phyloP scores from a whole-genome alignment of 1,140 invertebrate species.

The Callitettix versicolor region DNA sequence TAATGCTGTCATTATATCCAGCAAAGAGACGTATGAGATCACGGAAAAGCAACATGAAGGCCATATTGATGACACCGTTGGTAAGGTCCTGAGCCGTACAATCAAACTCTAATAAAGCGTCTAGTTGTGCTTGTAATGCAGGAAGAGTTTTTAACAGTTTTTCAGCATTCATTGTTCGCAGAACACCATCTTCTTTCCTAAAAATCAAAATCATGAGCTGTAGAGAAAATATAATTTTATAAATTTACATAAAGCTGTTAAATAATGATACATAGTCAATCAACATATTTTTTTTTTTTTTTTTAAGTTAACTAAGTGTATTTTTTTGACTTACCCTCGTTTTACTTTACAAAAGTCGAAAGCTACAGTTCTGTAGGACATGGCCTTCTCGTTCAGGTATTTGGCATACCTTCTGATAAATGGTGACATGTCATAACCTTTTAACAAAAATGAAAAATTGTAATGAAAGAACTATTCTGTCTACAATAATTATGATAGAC shows the following conservation, averaged over 20 bases:
- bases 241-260: background rate
- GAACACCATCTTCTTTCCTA: constrained; percentile 91
- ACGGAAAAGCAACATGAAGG: constrained; percentile 95
- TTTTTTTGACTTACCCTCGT: constrained; percentile 68
- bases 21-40: constrained; percentile 98
- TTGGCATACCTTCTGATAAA: constrained; percentile 97
- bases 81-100: constrained; percentile 92
- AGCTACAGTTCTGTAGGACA: constrained; percentile 94
- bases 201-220: constrained; percentile 15
- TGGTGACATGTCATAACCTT: constrained; percentile 99
- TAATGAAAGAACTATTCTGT: background rate
- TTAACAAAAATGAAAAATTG: constrained; percentile 27
- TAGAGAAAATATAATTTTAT: background rate
- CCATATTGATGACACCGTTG: constrained; percentile 97
- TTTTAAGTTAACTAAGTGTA: too few species aligned
- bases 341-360: constrained; percentile 99
- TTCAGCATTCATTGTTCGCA: constrained; percentile 94
- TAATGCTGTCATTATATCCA: constrained; percentile 99
- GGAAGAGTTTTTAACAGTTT: constrained; percentile 95
- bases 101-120: constrained; percentile 94
- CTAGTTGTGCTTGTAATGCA: constrained; percentile 88
- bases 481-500: background rate
- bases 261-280: background rate
- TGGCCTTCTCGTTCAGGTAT: constrained; percentile 97
- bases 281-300: too few species aligned